These are phyloP conservation scores for Pinctada fucata DNA, from an alignment of 2,888 invertebrate species.

Conservation along the genomic window DNA sequence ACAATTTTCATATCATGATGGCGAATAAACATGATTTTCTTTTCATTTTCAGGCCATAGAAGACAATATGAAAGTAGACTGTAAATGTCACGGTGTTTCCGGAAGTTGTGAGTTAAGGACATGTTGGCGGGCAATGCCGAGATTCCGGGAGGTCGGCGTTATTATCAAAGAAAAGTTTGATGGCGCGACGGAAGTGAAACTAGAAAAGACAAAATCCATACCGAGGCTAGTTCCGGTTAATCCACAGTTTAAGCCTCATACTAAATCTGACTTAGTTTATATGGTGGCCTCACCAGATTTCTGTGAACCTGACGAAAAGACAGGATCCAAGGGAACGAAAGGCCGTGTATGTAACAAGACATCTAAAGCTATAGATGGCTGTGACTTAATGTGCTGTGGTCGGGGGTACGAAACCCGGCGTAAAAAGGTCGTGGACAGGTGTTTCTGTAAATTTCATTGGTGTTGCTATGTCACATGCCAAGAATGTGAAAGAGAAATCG, in stretches of 20 bases:
- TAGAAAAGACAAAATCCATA: conserved; percentile 79
- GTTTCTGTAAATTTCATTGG: conserved; percentile 97
- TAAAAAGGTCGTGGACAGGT: conserved; percentile 85
- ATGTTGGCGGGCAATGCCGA: conserved; percentile 95
- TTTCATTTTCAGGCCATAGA: conserved; percentile 76
- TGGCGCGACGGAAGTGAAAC: conserved; percentile 88
- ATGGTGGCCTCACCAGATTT: conserved; percentile 97
- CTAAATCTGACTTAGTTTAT: conserved; percentile 94
- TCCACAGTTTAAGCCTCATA: conserved; percentile 85
- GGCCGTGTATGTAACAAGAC: conserved; percentile 81
- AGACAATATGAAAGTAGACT: conserved; percentile 84
- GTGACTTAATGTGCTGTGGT: conserved; percentile 93
- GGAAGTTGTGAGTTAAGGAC: conserved; percentile 96
- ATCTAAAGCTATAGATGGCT: conserved; percentile 91
- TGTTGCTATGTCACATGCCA: conserved; percentile 96
- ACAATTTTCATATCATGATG: no score
- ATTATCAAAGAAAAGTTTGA: conserved; percentile 93
- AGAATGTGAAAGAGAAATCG: conserved; percentile 86
- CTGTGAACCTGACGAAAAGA: conserved; percentile 81
- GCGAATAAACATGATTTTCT: no score
- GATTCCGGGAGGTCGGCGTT: conserved; percentile 93
- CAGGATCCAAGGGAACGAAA: conserved; percentile 84
- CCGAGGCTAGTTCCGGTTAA: conserved; percentile 69
- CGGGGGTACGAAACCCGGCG: conserved; percentile 92
- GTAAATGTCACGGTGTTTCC: conserved; percentile 97